phyloP scores from a whole-genome alignment of 2,113 vertebrate species.

The Channa argus region DNA sequence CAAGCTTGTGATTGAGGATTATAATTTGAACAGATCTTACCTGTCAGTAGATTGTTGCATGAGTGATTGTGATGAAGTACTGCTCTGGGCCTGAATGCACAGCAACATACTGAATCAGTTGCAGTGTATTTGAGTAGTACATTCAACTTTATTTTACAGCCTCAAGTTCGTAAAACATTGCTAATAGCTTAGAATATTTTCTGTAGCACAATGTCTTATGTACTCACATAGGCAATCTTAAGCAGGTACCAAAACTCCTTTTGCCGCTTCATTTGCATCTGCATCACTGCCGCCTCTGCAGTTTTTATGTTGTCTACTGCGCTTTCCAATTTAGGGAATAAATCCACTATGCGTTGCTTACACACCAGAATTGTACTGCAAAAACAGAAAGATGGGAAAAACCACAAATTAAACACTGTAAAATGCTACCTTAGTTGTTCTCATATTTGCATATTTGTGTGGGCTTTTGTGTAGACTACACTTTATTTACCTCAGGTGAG shows the following conservation, averaged over 20 bases:
- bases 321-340: slow-evolving; percentile 93
- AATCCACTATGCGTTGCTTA: slow-evolving; percentile 95
- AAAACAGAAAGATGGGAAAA: background rate
- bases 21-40: slow-evolving; percentile 71
- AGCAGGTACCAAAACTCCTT: slow-evolving; percentile 97
- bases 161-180: background rate
- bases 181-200: background rate
- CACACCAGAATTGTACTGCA: slow-evolving; percentile 93
- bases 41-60: slow-evolving; percentile 80
- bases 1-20: background rate
- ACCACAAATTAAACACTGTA: background rate
- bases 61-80: slow-evolving; percentile 79
- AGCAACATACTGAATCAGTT: slow-evolving; percentile 34
- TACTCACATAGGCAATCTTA: slow-evolving; percentile 96
- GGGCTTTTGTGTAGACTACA: background rate
- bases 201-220: background rate
- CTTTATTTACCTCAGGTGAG: slow-evolving; percentile 90
- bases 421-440: background rate
- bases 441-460: background rate
- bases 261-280: slow-evolving; percentile 97
- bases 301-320: slow-evolving; percentile 93
- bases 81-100: slow-evolving; percentile 87
- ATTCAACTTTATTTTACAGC: background rate
- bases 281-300: slow-evolving; percentile 92
- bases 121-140: background rate